Evolutionary conservation across 2,113 vertebrate species (phyloP).

Genomic region (Ondatra zibethicus): DNA sequence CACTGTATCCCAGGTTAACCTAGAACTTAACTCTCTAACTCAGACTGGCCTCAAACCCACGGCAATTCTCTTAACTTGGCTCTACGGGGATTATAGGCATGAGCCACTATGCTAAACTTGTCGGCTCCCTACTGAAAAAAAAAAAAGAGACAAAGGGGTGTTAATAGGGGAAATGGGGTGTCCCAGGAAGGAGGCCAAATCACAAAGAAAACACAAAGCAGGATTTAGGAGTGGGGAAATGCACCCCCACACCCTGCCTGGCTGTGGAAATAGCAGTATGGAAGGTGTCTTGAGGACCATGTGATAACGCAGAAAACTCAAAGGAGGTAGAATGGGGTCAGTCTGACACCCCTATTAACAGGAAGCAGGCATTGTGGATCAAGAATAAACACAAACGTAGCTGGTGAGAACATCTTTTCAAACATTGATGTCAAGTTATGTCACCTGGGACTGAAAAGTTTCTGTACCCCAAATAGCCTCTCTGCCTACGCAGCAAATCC

Average conservation of each 20-base stretch:
- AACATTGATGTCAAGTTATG: background rate
- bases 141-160: background rate
- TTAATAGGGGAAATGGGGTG: background rate
- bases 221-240: background rate
- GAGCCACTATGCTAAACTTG: background rate
- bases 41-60: background rate
- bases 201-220: background rate
- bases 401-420: background rate
- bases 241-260: background rate
- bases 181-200: background rate
- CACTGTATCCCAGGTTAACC: background rate
- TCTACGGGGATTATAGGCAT: background rate
- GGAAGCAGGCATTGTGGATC: background rate
- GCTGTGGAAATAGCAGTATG: background rate
- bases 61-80: background rate
- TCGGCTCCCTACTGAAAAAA: background rate
- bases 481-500: too few relatives aligned
- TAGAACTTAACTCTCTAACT: background rate
- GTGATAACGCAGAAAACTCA: accelerated
- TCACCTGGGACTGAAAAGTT: too few relatives aligned
- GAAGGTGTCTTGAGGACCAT: background rate
- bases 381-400: background rate
- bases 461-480: too few relatives aligned
- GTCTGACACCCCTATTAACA: background rate
- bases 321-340: background rate